Evolutionary conservation across 2,888 invertebrate species (phyloP).

Genomic region (Eupithecia pulchellata): DNA sequence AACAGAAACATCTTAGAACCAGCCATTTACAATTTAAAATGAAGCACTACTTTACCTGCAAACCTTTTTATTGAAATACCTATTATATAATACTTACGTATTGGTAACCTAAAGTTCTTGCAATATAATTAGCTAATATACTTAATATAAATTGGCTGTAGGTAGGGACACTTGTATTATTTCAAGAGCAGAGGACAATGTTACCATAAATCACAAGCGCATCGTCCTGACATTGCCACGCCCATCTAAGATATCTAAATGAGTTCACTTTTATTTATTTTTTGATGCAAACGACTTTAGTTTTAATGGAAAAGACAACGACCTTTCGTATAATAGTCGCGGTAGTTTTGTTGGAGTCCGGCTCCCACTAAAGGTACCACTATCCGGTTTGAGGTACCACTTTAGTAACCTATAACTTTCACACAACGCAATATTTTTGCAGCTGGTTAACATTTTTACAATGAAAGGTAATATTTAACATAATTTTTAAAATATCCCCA

Average conservation of each 20-base stretch:
- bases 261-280: constrained; percentile 38
- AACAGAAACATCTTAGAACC: too few species aligned
- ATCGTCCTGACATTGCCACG: constrained; percentile 39
- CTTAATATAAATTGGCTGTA: constrained; percentile 6
- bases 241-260: constrained; percentile 37
- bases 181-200: constrained; percentile 36
- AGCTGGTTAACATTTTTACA: too few species aligned
- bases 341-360: constrained; percentile 13
- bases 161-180: constrained; percentile 14
- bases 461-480: too few species aligned
- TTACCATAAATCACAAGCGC: constrained; percentile 39
- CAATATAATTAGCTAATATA: background rate
- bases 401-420: background rate
- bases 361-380: background rate
- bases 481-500: too few species aligned
- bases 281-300: constrained; percentile 15
- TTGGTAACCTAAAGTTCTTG: background rate
- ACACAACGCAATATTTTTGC: background rate
- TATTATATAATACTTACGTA: too few species aligned
- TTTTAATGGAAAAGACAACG: constrained; percentile 13
- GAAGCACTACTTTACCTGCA: too few species aligned
- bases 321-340: background rate
- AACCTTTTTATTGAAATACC: too few species aligned
- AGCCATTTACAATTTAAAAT: too few species aligned
- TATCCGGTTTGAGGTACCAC: constrained; percentile 9